Base-by-base conservation (phyloP, 2,113 vertebrate genomes). In the Sorex araneus region DNA sequence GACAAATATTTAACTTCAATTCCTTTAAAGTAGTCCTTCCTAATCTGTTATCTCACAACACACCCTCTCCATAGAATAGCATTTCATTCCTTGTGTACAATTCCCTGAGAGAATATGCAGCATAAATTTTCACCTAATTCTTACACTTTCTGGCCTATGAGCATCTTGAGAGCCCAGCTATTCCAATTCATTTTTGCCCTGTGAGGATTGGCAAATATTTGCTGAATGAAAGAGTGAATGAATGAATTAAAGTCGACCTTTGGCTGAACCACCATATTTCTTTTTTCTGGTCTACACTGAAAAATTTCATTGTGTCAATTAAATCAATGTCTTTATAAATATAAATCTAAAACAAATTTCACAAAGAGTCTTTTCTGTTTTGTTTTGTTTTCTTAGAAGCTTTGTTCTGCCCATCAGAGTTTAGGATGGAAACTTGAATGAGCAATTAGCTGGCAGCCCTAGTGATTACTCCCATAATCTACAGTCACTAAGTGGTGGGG, bases 241-340 rank as follows among this genome's bases (percentile, higher is more conserved):
- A 66, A 34, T 32, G 0, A 18, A n/a, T 1, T 47, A 8, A 27
- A 19, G 27, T 3, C 57, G 45, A 21, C 34, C 32, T 89, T 75
- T 91, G 74, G 81, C 36, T 75, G 60, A 77, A 85, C 13, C 50
- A 43, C 16, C 30, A 50, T 21, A 19, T 83, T 63, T 43, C 77
- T 45, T 54, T 40, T 47, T 89, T 79, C 63, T 69, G 43, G 3
- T 84, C 32, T 80, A 23, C 16, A 0, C 47, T 83, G 67, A 18
- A 88, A 92, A 77, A 89, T 75, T 32, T 66, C 57, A 47, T 45
- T 12, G 54, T 81, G 63, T 77, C 54, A 21, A 70, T 11, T 45
- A n/a, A 93, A 93, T 75, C 25, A 78, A 81, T 88, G 34, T 50
- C 40, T 93, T 90, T 82, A 47, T 75, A 90, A 87, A 92, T 60